Evolutionary conservation across 2,797 vertebrate species (phyloP), one percentile per base, ranked within the genome.

Genomic region (Orientallactaga sibirica): DNA sequence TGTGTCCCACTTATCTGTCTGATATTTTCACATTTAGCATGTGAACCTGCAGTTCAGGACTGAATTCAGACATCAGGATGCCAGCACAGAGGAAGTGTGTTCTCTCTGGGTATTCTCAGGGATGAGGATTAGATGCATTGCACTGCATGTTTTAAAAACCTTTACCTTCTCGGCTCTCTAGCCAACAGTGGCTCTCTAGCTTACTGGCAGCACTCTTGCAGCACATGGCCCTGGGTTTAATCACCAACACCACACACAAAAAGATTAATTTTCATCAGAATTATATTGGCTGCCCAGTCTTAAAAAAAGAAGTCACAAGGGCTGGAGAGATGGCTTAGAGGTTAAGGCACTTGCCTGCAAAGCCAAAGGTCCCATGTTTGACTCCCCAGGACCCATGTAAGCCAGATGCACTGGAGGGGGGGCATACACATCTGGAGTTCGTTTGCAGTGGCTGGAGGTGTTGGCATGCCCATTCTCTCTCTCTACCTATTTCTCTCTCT

Each of bases 21-120:
- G 58, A 67, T 64, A 43, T 27, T 79, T 85, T 93, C 79, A 64
- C 24, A 82, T 2, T 85, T 61, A 1, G 20, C 41, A 74, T 43
- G 80, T 74, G 41, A 90, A 92, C 52, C 52, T 11, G 8, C 24
- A 33, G 84, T 70, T 84, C 22, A 8, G 41, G 64, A 37, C 18
- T 87, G 75, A 33, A 78, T 74, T 73, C 64, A 55, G 33, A 94
- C 37, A 78, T 55, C 73, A 81, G 70, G 85, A 33, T 64, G 64
- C 81, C 73, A 58, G 27, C 20, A 27, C 29, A 66, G 33, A 74
- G 19, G 27, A 52, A 18, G 64, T 4, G 7, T 12, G 18, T 20
- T 19, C 33, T 62, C 68, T 55, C 14, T 5, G 9, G 41, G 43
- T 16, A n/a, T 48, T 48, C 43, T 83, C 61, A 29, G 22, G 25